Conservation (phyloP, 2,113 vertebrate species). For the Plestiodon gilberti region DNA sequence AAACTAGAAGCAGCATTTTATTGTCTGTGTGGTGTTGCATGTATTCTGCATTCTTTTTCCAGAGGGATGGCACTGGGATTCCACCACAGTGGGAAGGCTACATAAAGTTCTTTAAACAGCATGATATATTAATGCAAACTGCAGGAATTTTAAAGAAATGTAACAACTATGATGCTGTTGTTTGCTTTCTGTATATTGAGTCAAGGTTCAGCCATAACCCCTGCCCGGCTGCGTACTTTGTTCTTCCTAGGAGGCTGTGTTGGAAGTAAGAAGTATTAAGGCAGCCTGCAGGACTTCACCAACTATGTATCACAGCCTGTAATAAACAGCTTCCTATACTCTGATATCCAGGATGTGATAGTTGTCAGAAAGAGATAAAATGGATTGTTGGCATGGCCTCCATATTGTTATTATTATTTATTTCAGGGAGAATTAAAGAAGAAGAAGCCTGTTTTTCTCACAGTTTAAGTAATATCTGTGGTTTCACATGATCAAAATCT, state of each 20-base stretch:
- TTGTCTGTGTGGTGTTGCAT: background rate
- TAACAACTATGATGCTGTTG: background rate
- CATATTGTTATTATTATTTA: accelerated
- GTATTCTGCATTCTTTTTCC: background rate
- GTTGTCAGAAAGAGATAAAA: background rate
- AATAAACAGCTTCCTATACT: background rate
- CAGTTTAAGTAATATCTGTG: background rate
- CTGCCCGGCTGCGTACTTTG: slow-evolving; percentile 22
- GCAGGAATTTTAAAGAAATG: background rate
- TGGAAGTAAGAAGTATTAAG: background rate
- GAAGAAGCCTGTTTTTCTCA: background rate
- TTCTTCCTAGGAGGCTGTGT: background rate
- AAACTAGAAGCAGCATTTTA: background rate
- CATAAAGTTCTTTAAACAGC: accelerated
- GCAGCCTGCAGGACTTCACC: background rate
- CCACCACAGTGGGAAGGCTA: background rate
- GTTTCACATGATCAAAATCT: background rate
- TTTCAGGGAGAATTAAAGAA: background rate
- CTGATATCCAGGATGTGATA: background rate
- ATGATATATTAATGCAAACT: background rate
- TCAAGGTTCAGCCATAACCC: background rate
- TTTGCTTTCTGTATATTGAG: background rate
- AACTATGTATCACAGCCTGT: background rate
- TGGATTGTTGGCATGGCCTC: background rate
- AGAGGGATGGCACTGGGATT: background rate